phyloP scores from a whole-genome alignment of 1,140 invertebrate species.

The Pomacea maculata region DNA sequence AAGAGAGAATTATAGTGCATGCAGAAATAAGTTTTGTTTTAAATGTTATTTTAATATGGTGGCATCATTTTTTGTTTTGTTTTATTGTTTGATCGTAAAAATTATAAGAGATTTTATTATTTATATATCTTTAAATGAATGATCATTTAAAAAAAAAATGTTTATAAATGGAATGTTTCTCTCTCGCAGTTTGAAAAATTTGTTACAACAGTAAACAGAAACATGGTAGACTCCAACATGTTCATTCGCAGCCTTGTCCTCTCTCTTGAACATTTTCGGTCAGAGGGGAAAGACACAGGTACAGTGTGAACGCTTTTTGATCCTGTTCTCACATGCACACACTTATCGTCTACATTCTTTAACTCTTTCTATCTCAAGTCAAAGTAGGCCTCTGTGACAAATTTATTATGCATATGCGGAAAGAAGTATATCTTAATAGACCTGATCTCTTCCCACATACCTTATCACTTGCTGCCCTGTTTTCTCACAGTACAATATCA shows the following conservation, averaged over 20 bases:
- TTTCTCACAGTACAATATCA: too few species aligned
- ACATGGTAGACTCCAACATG: constrained; percentile 69
- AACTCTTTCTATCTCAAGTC: too few species aligned
- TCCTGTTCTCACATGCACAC: too few species aligned
- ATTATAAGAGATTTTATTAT: not conserved
- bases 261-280: constrained; percentile 64
- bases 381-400: too few species aligned
- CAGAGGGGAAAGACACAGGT: constrained; percentile 38
- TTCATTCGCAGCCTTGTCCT: constrained; percentile 67
- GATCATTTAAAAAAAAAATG: not conserved
- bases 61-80: not conserved
- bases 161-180: constrained; percentile 28
- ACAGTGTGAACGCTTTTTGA: not conserved
- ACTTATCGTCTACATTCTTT: too few species aligned
- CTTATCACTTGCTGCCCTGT: too few species aligned
- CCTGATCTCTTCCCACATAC: too few species aligned
- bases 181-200: constrained; percentile 62
- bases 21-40: too few species aligned
- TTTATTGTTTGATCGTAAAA: not conserved
- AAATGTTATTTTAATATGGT: too few species aligned
- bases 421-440: too few species aligned
- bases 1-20: too few species aligned
- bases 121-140: not conserved
- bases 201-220: constrained; percentile 64
- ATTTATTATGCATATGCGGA: too few species aligned